Base-by-base conservation (phyloP, 2,888 invertebrate genomes). In the Ferrisia virgata region DNA sequence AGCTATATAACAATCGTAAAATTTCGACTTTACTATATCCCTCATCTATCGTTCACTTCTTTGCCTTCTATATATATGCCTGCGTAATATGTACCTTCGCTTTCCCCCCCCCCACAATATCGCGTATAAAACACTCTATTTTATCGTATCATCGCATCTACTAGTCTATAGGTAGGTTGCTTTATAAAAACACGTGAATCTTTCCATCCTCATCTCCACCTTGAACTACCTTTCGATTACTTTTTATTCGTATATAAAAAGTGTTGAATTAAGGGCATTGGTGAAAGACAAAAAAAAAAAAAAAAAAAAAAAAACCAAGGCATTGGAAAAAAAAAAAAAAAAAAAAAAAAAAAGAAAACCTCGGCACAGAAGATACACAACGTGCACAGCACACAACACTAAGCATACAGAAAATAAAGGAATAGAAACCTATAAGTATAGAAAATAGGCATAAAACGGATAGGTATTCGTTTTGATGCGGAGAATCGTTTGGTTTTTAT, bases 21-120 rank as follows among this genome's bases (percentile, higher is more conserved):
- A 76, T 76, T 76, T 76, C 36, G 72, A 76, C 72, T 76, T 76
- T 36, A 28, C n/a, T n/a, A n/a, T n/a, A n/a, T n/a, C n/a, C n/a
- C n/a, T n/a, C 11, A 11, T 39, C 39, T 64, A 28, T 64, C 28
- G 28, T 15, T 15, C 15, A 13, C 64, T 18, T 2, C 22, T 2
- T 43, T 3, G 36, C 36, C 36, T 36, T 36, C 8, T 36, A 36
- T 36, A 36, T 36, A 36, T 36, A 36, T 8, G 4, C 8, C 36
- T 36, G 5, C 43, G 2, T 43, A 43, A 43, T 43, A n/a, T 36
- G 36, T 36, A 36, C 36, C 8, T 36, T 36, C 8, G 8, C 36
- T 36, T 36, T 36, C 36, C 36, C 8, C 36, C 36, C 8, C 36
- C 36, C 36, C 8, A 6, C 36, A 36, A 36, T 36, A 6, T 36